Conservation (phyloP, 2,113 vertebrate genomes). For the Odocoileus hemionus region DNA sequence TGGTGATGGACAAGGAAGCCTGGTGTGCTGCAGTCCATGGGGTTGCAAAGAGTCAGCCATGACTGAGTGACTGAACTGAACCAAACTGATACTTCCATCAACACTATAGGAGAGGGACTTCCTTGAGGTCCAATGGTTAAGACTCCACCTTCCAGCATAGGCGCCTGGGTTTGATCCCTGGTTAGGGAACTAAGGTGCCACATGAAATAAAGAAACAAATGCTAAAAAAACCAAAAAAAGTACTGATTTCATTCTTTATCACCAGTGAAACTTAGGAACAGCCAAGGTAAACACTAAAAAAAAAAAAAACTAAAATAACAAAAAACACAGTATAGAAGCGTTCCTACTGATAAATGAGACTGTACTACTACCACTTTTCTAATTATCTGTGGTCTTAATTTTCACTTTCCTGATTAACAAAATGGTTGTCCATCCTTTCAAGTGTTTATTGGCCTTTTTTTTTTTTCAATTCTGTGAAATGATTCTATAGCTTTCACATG, state of each 20-base stretch:
- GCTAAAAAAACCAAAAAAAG: neutral
- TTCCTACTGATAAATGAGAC: neutral
- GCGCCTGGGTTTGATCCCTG: neutral
- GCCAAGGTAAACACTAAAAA: neutral
- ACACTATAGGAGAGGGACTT: neutral
- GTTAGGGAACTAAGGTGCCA: neutral
- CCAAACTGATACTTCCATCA: neutral
- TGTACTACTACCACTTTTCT: neutral
- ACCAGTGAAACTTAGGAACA: neutral
- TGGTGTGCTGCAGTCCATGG: neutral
- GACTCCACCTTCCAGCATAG: neutral
- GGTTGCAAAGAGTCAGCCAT: neutral
- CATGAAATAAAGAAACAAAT: neutral
- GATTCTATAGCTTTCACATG: neutral
- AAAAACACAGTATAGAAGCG: accelerated
- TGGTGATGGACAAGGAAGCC: neutral
- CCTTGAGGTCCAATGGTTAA: neutral
- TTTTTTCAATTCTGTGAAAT: neutral
- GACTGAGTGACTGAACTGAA: neutral
- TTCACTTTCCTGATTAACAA: neutral
- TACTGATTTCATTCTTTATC: neutral
- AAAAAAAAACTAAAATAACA: neutral
- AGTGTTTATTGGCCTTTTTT: neutral
- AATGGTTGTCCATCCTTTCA: neutral
- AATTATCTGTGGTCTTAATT: neutral